These are phyloP conservation scores for Belonocnema kinseyi DNA, from an alignment of 1,140 invertebrate genomes.

Conservation along the genomic window DNA sequence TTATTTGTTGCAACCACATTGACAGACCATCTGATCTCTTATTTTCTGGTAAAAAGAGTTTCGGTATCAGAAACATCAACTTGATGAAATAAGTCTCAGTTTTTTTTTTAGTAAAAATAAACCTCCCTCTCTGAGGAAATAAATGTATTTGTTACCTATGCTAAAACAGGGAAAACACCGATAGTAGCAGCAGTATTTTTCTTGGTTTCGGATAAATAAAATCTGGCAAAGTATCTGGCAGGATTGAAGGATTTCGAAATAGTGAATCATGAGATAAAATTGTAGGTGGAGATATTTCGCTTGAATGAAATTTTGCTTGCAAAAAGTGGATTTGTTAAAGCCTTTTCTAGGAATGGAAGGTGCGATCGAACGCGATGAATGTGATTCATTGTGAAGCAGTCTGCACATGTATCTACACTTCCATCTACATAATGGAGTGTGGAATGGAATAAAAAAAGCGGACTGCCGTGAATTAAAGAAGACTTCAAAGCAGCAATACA, in stretches of 20 bases:
- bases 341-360: conserved; percentile 3
- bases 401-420: conserved; percentile 4
- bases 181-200: too few relatives aligned
- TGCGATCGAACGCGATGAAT: conserved; percentile 8
- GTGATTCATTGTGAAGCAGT: conserved; percentile 19
- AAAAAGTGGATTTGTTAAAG: conserved; percentile 7
- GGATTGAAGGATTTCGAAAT: neutral
- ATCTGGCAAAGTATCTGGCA: neutral
- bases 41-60: too few relatives aligned
- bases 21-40: too few relatives aligned
- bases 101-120: too few relatives aligned
- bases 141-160: too few relatives aligned
- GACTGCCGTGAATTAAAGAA: conserved; percentile 48
- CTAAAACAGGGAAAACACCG: too few relatives aligned
- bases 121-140: too few relatives aligned
- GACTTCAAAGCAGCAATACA: neutral
- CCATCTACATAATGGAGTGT: conserved; percentile 7
- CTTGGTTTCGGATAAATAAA: neutral
- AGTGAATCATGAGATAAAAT: neutral
- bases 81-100: too few relatives aligned
- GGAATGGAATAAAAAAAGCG: conserved; percentile 36
- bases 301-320: conserved; percentile 1
- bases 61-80: too few relatives aligned
- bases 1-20: too few relatives aligned
- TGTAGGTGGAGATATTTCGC: neutral